phyloP scores from a whole-genome alignment of 2,113 vertebrate genomes.

The Hippocampus abdominalis region DNA sequence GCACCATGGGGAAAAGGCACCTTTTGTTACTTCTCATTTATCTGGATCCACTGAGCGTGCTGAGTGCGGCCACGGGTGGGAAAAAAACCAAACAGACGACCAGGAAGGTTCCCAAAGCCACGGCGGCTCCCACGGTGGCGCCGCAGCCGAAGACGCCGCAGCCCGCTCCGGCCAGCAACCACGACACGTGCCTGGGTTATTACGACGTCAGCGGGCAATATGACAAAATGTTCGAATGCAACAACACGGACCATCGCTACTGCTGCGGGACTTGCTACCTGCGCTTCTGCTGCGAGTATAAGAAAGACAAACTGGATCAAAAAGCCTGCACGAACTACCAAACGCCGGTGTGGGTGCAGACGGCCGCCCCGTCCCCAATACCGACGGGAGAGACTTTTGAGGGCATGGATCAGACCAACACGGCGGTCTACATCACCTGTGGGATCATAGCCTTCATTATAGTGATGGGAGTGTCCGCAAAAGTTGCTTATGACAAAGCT shows the following conservation, averaged over 20 bases:
- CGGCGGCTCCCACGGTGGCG: slow-evolving; percentile 51
- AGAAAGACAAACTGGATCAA: slow-evolving; percentile 90
- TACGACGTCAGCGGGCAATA: slow-evolving; percentile 98
- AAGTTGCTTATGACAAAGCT: slow-evolving; percentile 98
- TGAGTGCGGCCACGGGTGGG: slow-evolving; percentile 60
- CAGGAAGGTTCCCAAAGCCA: slow-evolving; percentile 60
- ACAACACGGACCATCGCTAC: slow-evolving; percentile 96
- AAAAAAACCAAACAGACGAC: slow-evolving; percentile 66
- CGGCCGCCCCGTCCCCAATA: slow-evolving; percentile 73
- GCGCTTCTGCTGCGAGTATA: slow-evolving; percentile 98
- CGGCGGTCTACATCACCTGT: slow-evolving; percentile 95
- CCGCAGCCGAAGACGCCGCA: slow-evolving; percentile 53
- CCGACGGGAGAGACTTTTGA: slow-evolving; percentile 83
- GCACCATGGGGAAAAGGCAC: slow-evolving; percentile 75
- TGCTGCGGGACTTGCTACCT: slow-evolving; percentile 97
- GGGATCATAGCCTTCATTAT: slow-evolving; percentile 96
- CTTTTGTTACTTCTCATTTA: slow-evolving; percentile 75
- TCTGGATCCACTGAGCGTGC: slow-evolving; percentile 71
- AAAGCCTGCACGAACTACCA: slow-evolving; percentile 88
- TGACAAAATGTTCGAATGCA: slow-evolving; percentile 95
- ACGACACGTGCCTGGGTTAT: slow-evolving; percentile 93
- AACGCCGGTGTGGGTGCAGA: slow-evolving; percentile 83
- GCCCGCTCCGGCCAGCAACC: slow-evolving; percentile 65
- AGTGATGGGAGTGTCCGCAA: slow-evolving; percentile 88
- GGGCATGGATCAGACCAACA: slow-evolving; percentile 93